phyloP scores from a whole-genome alignment of 1,140 invertebrate genomes.

The Rhopalosiphum padi region DNA sequence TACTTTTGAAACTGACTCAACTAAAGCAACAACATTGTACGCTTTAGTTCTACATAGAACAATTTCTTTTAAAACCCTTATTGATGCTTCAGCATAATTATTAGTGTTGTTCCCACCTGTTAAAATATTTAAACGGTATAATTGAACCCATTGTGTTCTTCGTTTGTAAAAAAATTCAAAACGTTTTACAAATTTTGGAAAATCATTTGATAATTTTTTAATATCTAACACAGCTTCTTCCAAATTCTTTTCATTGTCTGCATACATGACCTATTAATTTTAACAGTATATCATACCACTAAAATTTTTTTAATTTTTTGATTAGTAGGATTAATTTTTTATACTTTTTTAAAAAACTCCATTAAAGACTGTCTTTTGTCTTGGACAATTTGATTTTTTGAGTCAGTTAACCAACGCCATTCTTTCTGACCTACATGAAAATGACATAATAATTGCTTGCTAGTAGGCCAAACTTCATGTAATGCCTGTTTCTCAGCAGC shows the following conservation, averaged over 20 bases:
- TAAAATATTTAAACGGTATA: slow-evolving; percentile 16
- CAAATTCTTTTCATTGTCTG: slow-evolving; percentile 18
- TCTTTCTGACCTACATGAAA: too few relatives aligned
- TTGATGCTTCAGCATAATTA: slow-evolving; percentile 37
- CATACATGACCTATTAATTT: slow-evolving; percentile 25
- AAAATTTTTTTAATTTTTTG: too few relatives aligned
- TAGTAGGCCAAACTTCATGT: not conserved
- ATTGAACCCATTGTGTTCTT: slow-evolving; percentile 35
- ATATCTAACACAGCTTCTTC: slow-evolving; percentile 27
- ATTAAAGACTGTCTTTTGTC: not conserved
- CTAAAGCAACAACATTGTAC: slow-evolving; percentile 17
- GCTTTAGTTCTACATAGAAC: slow-evolving; percentile 31
- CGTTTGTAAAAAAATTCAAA: slow-evolving; percentile 35
- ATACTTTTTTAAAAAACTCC: slow-evolving; percentile 26
- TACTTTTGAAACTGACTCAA: slow-evolving; percentile 37
- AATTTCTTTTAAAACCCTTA: slow-evolving; percentile 17
- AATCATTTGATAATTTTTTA: slow-evolving; percentile 33
- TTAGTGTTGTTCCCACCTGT: slow-evolving; percentile 19
- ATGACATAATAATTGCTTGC: slow-evolving; percentile 19
- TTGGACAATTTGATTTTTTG: slow-evolving; percentile 3
- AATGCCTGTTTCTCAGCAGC: slow-evolving; percentile 33
- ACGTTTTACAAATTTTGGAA: slow-evolving; percentile 33
- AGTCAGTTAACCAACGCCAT: slow-evolving; percentile 35
- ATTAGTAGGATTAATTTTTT: too few relatives aligned
- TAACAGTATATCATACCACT: too few relatives aligned